These are phyloP conservation scores for Salticus scenicus DNA, from an alignment of 2,888 invertebrate species.

Conservation along the genomic window DNA sequence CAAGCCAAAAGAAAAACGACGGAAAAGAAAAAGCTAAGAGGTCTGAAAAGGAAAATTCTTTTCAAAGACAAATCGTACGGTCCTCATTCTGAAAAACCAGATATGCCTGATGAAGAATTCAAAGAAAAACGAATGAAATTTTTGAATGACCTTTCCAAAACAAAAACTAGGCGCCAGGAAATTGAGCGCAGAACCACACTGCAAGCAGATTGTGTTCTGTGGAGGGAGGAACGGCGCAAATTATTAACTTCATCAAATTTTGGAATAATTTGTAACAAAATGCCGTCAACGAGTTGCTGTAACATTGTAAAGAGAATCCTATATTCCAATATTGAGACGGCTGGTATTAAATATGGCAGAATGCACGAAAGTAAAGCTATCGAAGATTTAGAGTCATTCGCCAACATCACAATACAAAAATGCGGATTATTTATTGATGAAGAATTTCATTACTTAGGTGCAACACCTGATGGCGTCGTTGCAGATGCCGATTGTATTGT, in stretches of 20 bases:
- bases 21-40: neutral
- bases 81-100: too few species aligned
- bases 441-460: neutral
- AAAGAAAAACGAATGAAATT: too few species aligned
- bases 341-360: neutral
- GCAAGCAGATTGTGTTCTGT: too few species aligned
- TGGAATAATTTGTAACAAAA: too few species aligned
- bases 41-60: neutral
- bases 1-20: neutral
- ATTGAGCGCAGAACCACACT: too few species aligned
- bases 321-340: neutral
- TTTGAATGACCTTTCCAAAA: too few species aligned
- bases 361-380: neutral
- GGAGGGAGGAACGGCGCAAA: too few species aligned
- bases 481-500: neutral
- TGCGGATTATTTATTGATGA: conserved; percentile 1
- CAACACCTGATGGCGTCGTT: conserved; percentile 74
- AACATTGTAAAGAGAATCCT: too few species aligned
- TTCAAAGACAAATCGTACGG: neutral
- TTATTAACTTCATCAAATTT: too few species aligned
- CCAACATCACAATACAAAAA: neutral
- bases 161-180: too few species aligned
- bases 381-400: neutral
- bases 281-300: too few species aligned
- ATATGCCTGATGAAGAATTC: too few species aligned